Conservation (phyloP, 2,797 vertebrate species). For the Molossus molossus region DNA sequence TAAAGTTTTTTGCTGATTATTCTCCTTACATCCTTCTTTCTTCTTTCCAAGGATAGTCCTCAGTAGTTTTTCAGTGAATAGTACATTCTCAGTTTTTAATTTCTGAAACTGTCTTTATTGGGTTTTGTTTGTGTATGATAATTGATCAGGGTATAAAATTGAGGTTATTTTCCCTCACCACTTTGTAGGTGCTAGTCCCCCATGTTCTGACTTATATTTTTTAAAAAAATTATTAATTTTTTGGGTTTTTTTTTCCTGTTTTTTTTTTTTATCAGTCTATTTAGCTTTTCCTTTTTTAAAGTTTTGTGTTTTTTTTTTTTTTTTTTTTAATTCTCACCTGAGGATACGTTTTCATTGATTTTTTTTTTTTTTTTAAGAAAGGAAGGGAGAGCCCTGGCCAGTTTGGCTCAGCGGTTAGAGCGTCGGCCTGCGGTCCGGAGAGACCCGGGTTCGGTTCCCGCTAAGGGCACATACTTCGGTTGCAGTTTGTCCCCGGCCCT, state of each 20-base stretch:
- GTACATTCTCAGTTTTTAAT: background rate
- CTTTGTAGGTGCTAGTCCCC: background rate
- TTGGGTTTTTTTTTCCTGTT: background rate
- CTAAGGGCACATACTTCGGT: too few relatives aligned
- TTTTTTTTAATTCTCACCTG: background rate
- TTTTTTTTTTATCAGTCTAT: background rate
- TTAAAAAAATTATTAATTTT: too few relatives aligned
- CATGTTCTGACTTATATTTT: background rate
- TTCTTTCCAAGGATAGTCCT: background rate
- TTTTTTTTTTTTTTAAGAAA: background rate
- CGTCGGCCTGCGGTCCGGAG: too few relatives aligned
- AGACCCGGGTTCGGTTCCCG: too few relatives aligned
- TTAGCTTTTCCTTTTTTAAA: background rate
- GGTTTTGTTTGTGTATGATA: background rate
- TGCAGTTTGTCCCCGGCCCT: too few relatives aligned
- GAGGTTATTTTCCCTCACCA: background rate
- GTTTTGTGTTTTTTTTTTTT: background rate
- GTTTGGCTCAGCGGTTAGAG: too few relatives aligned
- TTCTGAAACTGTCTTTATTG: slow-evolving; percentile 1
- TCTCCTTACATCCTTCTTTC: background rate
- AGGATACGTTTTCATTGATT: background rate
- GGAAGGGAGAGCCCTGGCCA: background rate
- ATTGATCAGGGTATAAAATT: slow-evolving; percentile 5
- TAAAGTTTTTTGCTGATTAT: background rate
- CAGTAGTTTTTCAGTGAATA: background rate